These are phyloP conservation scores for Heterocephalus glaber DNA, from an alignment of 2,113 vertebrate genomes.

Conservation along the genomic window DNA sequence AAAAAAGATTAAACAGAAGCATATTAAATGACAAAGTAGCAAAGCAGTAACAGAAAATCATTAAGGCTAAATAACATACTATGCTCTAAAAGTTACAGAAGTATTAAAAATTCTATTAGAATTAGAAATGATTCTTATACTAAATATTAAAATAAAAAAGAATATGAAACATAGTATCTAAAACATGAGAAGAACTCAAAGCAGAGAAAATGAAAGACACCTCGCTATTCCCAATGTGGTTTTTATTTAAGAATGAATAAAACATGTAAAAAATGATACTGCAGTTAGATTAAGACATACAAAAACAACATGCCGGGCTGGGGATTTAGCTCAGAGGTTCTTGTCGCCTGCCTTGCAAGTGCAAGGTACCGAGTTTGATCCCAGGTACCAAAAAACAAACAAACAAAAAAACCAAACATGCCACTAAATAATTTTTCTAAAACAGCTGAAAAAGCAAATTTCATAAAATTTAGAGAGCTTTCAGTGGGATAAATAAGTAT, in stretches of 20 bases:
- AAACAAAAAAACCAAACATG: conserved; percentile 63
- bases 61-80: conserved; percentile 52
- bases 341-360: no score
- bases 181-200: conserved; percentile 55
- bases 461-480: conserved; percentile 64
- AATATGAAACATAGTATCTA: conserved; percentile 55
- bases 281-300: conserved; percentile 73
- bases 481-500: conserved; percentile 72
- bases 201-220: conserved; percentile 62
- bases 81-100: conserved; percentile 43
- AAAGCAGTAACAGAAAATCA: conserved; percentile 44
- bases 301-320: conserved; percentile 66
- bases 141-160: conserved; percentile 72
- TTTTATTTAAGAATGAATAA: conserved; percentile 67
- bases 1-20: conserved; percentile 55
- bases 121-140: conserved; percentile 36
- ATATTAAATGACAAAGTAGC: conserved; percentile 50
- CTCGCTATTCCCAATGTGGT: conserved; percentile 41
- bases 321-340: no score
- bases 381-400: no score
- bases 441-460: conserved; percentile 68
- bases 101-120: conserved; percentile 56
- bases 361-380: no score
- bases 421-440: conserved; percentile 69
- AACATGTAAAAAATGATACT: conserved; percentile 56